A percentile compares a stretch with the other conserved stretches of the same genome.
Evolutionary conservation across 2,888 invertebrate species (phyloP).

Genomic region (Geotrupes spiniger): DNA sequence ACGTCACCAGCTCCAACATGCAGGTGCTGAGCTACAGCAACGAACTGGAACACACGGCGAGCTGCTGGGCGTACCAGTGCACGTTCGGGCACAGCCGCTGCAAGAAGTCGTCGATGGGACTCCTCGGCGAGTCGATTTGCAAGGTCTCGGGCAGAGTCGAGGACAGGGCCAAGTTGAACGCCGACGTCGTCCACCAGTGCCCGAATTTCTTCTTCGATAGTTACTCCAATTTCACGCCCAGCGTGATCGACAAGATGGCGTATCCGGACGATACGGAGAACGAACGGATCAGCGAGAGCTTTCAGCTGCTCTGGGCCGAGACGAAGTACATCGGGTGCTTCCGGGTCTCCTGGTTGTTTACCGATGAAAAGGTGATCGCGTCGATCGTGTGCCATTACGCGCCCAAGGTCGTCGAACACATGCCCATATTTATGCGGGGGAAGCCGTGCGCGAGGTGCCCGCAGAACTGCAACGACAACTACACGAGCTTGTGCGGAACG

Average conservation of each 20-base stretch:
- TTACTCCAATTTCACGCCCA: not conserved
- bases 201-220: not conserved
- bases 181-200: not conserved
- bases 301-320: conserved; percentile 6
- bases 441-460: not conserved
- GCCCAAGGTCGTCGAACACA: not conserved
- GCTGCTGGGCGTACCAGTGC: conserved; percentile 8
- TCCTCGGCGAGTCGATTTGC: conserved; percentile 1
- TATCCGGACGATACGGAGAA: not conserved
- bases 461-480: not conserved
- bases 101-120: not conserved
- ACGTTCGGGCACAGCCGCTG: not conserved
- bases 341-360: not conserved
- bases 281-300: not conserved
- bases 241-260: not conserved
- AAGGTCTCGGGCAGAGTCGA: not conserved
- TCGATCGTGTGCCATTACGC: conserved; percentile 5
- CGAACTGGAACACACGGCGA: conserved; percentile 5
- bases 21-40: conserved; percentile 9
- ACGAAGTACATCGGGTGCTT: conserved; percentile 4
- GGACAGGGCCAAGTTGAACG: not conserved
- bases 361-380: not conserved
- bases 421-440: not conserved
- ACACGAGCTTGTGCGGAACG: not conserved
- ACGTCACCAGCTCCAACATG: not conserved